Conservation (phyloP, 2,888 invertebrate genomes). For the Iselma pallidipennis region DNA sequence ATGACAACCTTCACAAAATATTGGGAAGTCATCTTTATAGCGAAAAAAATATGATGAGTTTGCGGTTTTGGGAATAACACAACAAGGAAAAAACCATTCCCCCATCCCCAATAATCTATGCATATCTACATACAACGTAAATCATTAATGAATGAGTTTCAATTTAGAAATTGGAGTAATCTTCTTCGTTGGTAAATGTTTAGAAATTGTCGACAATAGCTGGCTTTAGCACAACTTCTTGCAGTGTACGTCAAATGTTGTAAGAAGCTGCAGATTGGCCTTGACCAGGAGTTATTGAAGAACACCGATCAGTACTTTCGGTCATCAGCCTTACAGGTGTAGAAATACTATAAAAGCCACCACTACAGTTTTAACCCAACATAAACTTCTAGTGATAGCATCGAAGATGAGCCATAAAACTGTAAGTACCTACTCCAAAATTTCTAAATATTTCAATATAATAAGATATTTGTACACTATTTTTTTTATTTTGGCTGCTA, state of each 20-base stretch:
- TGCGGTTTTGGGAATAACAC: background rate
- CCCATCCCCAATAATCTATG: background rate
- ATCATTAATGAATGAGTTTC: no score
- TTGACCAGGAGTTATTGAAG: conserved; percentile 31
- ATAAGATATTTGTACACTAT: background rate
- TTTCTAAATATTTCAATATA: background rate
- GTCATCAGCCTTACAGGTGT: conserved; percentile 28
- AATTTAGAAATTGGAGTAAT: background rate
- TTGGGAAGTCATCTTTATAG: background rate
- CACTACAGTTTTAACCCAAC: conserved; percentile 3
- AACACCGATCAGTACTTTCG: conserved; percentile 23
- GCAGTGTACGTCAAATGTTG: conserved; percentile 17
- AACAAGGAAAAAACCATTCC: no score
- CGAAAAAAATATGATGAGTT: background rate
- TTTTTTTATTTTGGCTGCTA: background rate
- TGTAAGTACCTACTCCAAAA: conserved; percentile 9
- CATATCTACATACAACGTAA: no score
- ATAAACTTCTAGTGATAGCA: conserved; percentile 15
- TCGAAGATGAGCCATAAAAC: conserved; percentile 20
- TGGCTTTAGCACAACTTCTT: conserved; percentile 13
- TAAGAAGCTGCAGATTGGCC: conserved; percentile 23
- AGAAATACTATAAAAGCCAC: conserved; percentile 22
- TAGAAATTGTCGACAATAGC: background rate
- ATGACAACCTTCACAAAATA: background rate
- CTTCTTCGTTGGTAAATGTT: background rate